phyloP scores from a whole-genome alignment of 2,113 vertebrate genomes.

The Anhinga anhinga region DNA sequence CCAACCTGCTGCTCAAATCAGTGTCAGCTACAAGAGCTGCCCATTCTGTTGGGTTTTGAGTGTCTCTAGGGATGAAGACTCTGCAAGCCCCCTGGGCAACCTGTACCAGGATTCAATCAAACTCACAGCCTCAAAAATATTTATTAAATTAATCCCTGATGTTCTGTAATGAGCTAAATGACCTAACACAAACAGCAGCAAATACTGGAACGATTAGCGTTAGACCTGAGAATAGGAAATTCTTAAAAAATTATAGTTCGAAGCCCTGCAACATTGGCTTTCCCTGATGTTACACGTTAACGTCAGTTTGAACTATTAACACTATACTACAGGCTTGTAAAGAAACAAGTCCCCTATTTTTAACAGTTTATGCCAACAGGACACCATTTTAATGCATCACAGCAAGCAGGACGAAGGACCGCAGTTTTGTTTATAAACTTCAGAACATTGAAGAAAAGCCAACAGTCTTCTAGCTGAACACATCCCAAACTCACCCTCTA shows the following conservation, averaged over 20 bases:
- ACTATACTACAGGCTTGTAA: neutral
- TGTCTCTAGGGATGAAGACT: neutral
- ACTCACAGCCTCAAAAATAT: neutral
- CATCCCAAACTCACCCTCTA: neutral
- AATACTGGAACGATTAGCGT: neutral
- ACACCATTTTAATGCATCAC: neutral
- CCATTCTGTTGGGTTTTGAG: neutral
- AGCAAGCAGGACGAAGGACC: neutral
- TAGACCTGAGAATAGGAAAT: neutral
- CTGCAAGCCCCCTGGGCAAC: neutral
- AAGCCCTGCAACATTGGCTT: neutral
- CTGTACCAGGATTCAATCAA: neutral
- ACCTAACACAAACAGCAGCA: neutral
- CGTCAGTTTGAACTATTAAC: neutral
- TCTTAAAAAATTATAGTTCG: neutral
- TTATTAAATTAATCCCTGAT: neutral
- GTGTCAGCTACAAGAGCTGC: neutral
- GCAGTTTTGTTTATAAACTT: neutral
- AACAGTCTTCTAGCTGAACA: neutral
- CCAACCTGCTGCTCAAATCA: neutral
- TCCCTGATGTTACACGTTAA: neutral
- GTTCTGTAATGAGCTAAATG: neutral
- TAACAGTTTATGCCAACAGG: neutral
- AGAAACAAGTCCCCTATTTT: neutral
- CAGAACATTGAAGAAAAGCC: neutral